Base-by-base conservation (phyloP, 2,888 invertebrate genomes). In the Stegophylla sp. region DNA sequence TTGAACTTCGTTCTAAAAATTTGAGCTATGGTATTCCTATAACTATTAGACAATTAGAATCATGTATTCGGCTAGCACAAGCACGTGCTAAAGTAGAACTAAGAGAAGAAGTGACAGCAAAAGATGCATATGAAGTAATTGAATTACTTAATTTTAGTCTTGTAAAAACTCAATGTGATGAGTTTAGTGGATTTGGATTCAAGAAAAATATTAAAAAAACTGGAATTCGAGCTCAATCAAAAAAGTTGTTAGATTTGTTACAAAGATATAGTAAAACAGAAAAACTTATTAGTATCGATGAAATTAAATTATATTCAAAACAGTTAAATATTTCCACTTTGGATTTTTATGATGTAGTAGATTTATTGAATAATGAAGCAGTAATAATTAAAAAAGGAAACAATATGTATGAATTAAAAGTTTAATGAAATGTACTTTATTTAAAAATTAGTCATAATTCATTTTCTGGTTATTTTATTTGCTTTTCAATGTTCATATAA, bases 71-170 rank as follows among this genome's bases (percentile, higher is more conserved):
- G 84, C 88, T 97, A 20, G 93, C 96, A 23, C 91, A 93, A 88
- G 92, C 97, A 20, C 89, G 97, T 86, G 97, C 97, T 0, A 92
- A 95, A 85, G 87, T 93, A 1, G 97, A 97, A 86, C 88, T 98
- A 82, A 88, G 96, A 83, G 92, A 93, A 86, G 91, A 91, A 85
- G 95, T 93, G 0, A 94, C 92, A 0, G 89, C 88, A 81, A 86
- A 89, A 77, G 97, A 98, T 87, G 97, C 96, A 0, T 87, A 89
- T 83, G 96, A 97, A 86, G 92, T 96, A 48, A 90, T 97, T 53
- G 93, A 95, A 85, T 90, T 98, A 76, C 90, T 96, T 87, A 91
- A 92, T 85, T 91, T 92, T 86, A 94, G 93, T 86, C 89, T 95
- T 85, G 88, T 91, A 45, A 94, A 95, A 86, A 91, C 92, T 0